A percentile compares a stretch with the other conserved stretches of the same genome.
Conservation (phyloP, 2,888 invertebrate genomes). For the Polymixis lichenea region DNA sequence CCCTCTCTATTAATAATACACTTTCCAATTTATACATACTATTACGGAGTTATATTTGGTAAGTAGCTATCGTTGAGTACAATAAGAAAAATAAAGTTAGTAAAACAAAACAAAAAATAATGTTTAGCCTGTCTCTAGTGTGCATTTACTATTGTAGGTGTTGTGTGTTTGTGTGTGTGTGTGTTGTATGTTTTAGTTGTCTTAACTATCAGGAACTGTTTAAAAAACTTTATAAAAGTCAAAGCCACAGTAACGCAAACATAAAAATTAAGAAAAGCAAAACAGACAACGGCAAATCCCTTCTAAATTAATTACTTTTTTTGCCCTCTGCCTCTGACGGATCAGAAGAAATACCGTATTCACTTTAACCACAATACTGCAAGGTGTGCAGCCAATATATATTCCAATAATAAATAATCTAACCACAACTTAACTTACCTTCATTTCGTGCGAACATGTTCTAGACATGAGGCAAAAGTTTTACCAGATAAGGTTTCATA, state of each 20-base stretch:
- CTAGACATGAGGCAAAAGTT: conserved; percentile 58
- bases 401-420: conserved; percentile 20
- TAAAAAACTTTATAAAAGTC: no score
- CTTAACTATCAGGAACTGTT: no score
- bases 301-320: neutral
- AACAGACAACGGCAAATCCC: neutral
- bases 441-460: conserved; percentile 33
- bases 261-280: neutral
- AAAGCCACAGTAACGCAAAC: neutral
- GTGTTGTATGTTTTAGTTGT: no score
- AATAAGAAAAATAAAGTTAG: no score
- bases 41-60: no score
- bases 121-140: no score
- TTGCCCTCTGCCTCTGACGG: neutral
- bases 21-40: no score
- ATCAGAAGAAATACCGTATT: neutral
- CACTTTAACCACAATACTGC: neutral
- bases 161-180: no score
- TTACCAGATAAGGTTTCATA: conserved; percentile 74
- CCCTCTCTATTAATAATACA: no score
- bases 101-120: no score
- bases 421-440: conserved; percentile 4
- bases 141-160: no score
- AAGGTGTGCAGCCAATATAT: conserved; percentile 10
- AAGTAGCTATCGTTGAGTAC: no score